phyloP scores from a whole-genome alignment of 2,888 invertebrate genomes.

The Sarcophaga variegata region DNA sequence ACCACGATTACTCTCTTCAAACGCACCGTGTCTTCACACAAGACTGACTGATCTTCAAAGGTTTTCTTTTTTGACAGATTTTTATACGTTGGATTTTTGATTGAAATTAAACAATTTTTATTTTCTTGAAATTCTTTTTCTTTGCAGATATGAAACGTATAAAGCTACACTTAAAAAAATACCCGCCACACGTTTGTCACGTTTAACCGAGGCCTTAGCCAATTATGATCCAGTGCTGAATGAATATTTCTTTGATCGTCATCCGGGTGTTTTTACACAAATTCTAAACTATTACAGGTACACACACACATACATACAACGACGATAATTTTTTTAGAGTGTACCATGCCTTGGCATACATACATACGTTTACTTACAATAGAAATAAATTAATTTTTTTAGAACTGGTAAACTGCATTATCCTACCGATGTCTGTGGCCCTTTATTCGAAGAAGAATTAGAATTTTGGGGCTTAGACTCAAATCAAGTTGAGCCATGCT shows the following conservation, averaged over 20 bases:
- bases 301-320: too few relatives aligned
- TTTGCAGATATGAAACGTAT: conserved; percentile 93
- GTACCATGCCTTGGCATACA: too few relatives aligned
- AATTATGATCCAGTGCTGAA: conserved; percentile 99
- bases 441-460: conserved; percentile 98
- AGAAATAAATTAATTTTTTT: not conserved
- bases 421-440: conserved; percentile 99
- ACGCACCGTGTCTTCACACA: too few relatives aligned
- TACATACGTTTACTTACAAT: too few relatives aligned
- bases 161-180: conserved; percentile 98
- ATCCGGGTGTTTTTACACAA: conserved; percentile 98
- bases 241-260: conserved; percentile 99
- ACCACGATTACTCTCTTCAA: too few relatives aligned
- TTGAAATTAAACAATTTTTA: too few relatives aligned
- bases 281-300: conserved; percentile 97
- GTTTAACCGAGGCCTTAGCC: conserved; percentile 97
- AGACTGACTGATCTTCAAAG: too few relatives aligned
- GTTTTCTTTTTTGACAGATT: too few relatives aligned
- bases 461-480: conserved; percentile 99
- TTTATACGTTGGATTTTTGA: too few relatives aligned
- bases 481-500: conserved; percentile 99
- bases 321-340: too few relatives aligned
- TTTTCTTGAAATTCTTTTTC: too few relatives aligned
- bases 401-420: conserved; percentile 99
- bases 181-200: conserved; percentile 96